Conservation (phyloP, 2,888 invertebrate genomes). For the Lycia hirtaria region DNA sequence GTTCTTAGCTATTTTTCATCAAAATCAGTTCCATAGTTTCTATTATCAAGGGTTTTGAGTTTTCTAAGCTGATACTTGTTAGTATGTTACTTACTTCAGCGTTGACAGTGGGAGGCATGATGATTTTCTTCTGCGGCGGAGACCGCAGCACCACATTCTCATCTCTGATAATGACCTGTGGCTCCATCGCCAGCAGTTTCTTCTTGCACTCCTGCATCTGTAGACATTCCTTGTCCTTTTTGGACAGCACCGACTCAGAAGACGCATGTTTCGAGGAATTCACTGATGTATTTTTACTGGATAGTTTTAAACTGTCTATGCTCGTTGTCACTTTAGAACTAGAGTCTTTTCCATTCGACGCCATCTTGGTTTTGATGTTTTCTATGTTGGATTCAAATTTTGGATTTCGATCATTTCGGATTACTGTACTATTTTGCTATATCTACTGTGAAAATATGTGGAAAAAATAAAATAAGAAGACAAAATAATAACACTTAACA, state of each 20-base stretch:
- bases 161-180: constrained; percentile 79
- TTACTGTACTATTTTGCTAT: neutral
- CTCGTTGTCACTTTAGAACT: constrained; percentile 76
- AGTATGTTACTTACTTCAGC: constrained; percentile 68
- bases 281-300: constrained; percentile 74
- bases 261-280: constrained; percentile 79
- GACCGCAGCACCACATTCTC: constrained; percentile 78
- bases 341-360: constrained; percentile 73
- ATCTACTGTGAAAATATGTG: too few species aligned
- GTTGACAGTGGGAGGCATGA: constrained; percentile 78
- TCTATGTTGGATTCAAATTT: constrained; percentile 22
- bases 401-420: constrained; percentile 1
- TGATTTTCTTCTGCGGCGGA: constrained; percentile 81
- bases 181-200: constrained; percentile 77
- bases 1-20: too few species aligned
- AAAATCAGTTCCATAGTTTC: too few species aligned
- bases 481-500: too few species aligned
- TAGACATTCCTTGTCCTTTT: constrained; percentile 76
- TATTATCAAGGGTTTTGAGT: too few species aligned
- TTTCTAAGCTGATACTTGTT: neutral
- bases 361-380: constrained; percentile 57
- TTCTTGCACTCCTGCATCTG: constrained; percentile 83
- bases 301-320: constrained; percentile 78
- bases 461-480: too few species aligned
- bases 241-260: constrained; percentile 78